Evolutionary conservation across 1,140 invertebrate species (phyloP), one percentile per base, ranked within the genome.

Genomic region (Lasaia peninsularis): DNA sequence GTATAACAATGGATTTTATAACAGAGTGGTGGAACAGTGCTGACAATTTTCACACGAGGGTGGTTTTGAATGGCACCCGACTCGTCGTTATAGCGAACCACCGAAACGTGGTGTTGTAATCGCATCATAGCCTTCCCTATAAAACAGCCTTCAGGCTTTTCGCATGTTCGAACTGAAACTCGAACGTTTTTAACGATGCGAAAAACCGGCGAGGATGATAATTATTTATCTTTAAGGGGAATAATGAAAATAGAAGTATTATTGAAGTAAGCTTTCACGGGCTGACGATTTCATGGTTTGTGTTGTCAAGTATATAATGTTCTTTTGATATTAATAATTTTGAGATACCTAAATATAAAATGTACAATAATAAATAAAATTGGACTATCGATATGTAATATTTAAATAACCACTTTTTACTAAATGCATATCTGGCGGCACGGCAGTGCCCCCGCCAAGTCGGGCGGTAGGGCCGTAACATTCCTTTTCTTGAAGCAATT

Each of bases 1-100:
- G 72, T 78, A 67, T 70, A 85, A 88, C 85, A 88, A 86, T 85
- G 75, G 72, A 79, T 84, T 82, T 86, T 80, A 78, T 77, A 80
- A 74, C 78, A 69, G 70, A 74, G 72, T 80, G 77, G 74, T 70
- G 77, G 73, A 80, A 85, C 80, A 85, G 69, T 82, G 81, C 72
- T 67, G 70, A 71, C 80, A 88, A 85, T 88, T 86, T 88, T 88
- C 82, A 84, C 82, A 77, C 67, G 69, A 85, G 78, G 80, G 62
- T 71, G 75, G 53, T n/a, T 67, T 55, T 65, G 69, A 86, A 88
- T 86, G 70, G 68, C 35, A 61, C 58, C 28, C 65, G 62, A 69
- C 69, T 63, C 69, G 71, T 53, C 58, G 70, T 68, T 63, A 86
- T 82, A 75, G 73, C 61, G 63, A 71, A 56, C 63, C 82, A 72